Conservation (phyloP, 1,140 invertebrate genomes). For the Ceratina australensis region DNA sequence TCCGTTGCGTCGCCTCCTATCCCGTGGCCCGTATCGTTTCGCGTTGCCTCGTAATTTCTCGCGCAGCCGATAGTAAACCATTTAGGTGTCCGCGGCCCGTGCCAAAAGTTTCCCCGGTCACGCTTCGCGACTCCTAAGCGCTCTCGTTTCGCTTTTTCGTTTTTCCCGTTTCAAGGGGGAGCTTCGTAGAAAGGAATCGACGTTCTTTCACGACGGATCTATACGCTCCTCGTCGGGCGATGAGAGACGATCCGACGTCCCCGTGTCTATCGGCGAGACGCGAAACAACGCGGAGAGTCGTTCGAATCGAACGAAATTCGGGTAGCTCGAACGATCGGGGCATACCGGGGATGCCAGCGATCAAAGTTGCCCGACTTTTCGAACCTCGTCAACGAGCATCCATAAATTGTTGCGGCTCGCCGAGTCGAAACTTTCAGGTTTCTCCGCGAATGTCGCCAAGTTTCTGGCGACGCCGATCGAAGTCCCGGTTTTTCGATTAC, state of each 20-base stretch:
- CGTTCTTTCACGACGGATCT: too few species aligned
- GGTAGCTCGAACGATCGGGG: neutral
- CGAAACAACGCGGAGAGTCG: neutral
- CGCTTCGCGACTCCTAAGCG: conserved; percentile 58
- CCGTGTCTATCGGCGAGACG: too few species aligned
- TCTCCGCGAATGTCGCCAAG: conserved; percentile 56
- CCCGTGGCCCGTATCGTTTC: conserved; percentile 62
- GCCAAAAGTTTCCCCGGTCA: conserved; percentile 68
- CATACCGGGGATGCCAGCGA: neutral
- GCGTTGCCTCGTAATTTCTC: conserved; percentile 63
- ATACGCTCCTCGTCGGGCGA: too few species aligned
- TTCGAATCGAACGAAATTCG: neutral
- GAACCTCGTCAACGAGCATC: conserved; percentile 50
- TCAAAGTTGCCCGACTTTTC: conserved; percentile 53
- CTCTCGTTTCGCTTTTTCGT: neutral
- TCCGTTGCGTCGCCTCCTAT: conserved; percentile 62
- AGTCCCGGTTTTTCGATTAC: conserved; percentile 38
- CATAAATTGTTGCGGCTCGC: conserved; percentile 34
- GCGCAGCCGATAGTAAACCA: conserved; percentile 66
- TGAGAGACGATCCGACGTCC: too few species aligned
- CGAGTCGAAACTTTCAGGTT: conserved; percentile 38
- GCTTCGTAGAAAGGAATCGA: too few species aligned
- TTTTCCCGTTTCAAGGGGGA: too few species aligned
- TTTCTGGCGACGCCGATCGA: conserved; percentile 43
- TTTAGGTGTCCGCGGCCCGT: conserved; percentile 59